phyloP scores from a whole-genome alignment of 2,888 invertebrate species.

The Tridacna gigas region DNA sequence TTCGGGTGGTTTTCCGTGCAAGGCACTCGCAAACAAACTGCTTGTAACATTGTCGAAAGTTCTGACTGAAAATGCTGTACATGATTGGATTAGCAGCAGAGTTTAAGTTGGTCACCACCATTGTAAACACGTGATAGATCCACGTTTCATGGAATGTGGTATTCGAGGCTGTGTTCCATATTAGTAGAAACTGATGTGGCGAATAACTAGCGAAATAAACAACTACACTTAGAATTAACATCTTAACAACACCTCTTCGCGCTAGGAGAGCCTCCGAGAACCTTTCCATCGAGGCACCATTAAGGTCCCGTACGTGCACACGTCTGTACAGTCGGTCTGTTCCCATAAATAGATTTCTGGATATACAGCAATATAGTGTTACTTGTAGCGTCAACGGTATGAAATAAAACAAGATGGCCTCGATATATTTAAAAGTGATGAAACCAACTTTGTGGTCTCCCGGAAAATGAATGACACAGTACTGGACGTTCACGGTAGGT shows the following conservation, averaged over 20 bases:
- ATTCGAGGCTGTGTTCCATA: constrained; percentile 80
- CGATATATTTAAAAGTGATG: constrained; percentile 81
- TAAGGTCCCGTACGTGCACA: constrained; percentile 71
- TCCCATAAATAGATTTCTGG: constrained; percentile 81
- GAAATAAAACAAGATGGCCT: constrained; percentile 84
- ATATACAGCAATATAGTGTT: constrained; percentile 81
- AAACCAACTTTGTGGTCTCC: constrained; percentile 70
- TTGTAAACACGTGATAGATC: constrained; percentile 82
- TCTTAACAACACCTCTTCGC: constrained; percentile 85
- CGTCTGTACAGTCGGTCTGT: constrained; percentile 77
- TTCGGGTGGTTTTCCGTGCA: constrained; percentile 14
- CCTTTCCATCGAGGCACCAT: constrained; percentile 69
- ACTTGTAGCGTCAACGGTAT: constrained; percentile 83
- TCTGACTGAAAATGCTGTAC: constrained; percentile 84
- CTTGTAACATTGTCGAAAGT: constrained; percentile 80
- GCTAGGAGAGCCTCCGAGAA: constrained; percentile 79
- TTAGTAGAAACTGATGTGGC: constrained; percentile 84
- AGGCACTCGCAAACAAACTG: constrained; percentile 72
- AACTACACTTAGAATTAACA: constrained; percentile 85
- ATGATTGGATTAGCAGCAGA: constrained; percentile 85
- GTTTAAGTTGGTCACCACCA: constrained; percentile 83
- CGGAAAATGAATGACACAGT: constrained; percentile 81
- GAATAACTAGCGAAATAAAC: constrained; percentile 86
- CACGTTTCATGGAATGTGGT: constrained; percentile 81
- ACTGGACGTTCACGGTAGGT: constrained; percentile 66